These are phyloP conservation scores for Volucella zonaria DNA, from an alignment of 2,888 invertebrate genomes.

Conservation along the genomic window DNA sequence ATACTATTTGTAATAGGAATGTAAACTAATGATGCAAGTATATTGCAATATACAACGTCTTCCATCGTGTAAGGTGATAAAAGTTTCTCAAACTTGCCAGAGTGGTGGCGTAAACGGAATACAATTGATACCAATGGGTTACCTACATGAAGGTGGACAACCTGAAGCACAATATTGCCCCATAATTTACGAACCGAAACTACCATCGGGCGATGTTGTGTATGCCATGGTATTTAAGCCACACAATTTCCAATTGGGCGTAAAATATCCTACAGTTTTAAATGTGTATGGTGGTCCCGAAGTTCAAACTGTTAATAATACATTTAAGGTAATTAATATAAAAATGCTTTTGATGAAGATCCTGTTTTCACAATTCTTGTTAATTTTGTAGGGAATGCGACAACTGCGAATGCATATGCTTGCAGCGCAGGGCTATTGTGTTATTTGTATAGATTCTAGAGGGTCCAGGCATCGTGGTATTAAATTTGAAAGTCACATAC, in stretches of 20 bases:
- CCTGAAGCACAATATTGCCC: constrained; percentile 87
- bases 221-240: constrained; percentile 96
- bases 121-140: constrained; percentile 87
- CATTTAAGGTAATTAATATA: constrained; percentile 89
- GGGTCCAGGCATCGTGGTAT: constrained; percentile 97
- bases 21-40: constrained; percentile 91
- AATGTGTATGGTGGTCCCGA: constrained; percentile 99
- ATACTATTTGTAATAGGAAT: constrained; percentile 84
- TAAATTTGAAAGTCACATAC: constrained; percentile 94
- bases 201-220: constrained; percentile 87
- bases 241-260: constrained; percentile 85
- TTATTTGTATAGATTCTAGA: constrained; percentile 96
- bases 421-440: constrained; percentile 97
- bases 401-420: constrained; percentile 97
- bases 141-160: constrained; percentile 86
- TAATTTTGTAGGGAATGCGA: constrained; percentile 88
- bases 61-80: constrained; percentile 90
- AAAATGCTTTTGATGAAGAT: not conserved
- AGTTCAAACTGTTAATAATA: constrained; percentile 98
- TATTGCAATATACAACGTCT: constrained; percentile 92
- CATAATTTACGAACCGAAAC: constrained; percentile 88
- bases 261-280: constrained; percentile 94
- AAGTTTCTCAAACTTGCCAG: constrained; percentile 85
- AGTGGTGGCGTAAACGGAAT: constrained; percentile 88
- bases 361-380: constrained; percentile 2